Conservation (phyloP, 2,888 invertebrate species). For the Conomelus anceps region DNA sequence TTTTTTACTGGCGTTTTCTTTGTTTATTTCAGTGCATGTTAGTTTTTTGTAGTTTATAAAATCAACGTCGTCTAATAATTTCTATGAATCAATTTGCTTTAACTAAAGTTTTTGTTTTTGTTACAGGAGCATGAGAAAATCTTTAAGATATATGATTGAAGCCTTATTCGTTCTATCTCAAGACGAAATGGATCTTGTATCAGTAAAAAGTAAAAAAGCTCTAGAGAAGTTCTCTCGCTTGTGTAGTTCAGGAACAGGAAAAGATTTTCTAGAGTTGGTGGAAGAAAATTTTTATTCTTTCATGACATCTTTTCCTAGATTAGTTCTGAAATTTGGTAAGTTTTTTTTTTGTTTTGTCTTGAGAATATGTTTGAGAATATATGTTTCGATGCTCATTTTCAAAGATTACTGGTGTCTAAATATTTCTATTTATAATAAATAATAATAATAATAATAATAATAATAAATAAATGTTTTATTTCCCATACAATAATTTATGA, state of each 20-base stretch:
- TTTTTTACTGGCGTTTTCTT: too few relatives aligned
- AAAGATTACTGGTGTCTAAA: too few relatives aligned
- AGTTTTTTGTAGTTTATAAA: too few relatives aligned
- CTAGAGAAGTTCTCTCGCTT: conserved; percentile 44
- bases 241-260: conserved; percentile 41
- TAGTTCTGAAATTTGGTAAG: conserved; percentile 46
- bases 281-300: conserved; percentile 55
- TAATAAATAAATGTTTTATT: too few relatives aligned
- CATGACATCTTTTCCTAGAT: conserved; percentile 56
- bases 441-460: too few relatives aligned
- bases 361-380: too few relatives aligned
- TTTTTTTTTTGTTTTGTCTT: conserved; percentile 8
- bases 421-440: too few relatives aligned
- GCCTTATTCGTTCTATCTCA: conserved; percentile 60
- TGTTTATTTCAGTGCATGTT: too few relatives aligned
- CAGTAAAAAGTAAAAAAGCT: conserved; percentile 41
- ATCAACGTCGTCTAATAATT: too few relatives aligned
- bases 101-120: neutral
- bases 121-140: conserved; percentile 41
- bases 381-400: too few relatives aligned
- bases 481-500: too few relatives aligned
- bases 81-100: neutral
- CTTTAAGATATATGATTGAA: conserved; percentile 55
- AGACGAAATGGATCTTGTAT: conserved; percentile 54
- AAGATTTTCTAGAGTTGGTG: conserved; percentile 48